Evolutionary conservation across 2,113 vertebrate genomes (phyloP).

Genomic region (Pica pica): DNA sequence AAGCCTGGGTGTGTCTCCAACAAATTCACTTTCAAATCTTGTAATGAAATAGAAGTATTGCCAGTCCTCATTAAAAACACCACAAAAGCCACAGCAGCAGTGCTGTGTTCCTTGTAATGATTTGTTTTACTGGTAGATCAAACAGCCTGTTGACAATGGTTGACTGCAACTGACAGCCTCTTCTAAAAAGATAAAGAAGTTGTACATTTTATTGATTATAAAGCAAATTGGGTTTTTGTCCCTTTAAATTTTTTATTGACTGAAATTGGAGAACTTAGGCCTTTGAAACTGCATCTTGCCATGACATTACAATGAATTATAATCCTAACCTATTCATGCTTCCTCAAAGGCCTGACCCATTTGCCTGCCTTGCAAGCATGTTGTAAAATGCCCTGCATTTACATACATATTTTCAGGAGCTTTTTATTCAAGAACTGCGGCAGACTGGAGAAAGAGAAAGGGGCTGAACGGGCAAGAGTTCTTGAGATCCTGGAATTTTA

Average conservation of each 20-base stretch:
- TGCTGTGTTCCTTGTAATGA: neutral
- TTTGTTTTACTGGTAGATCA: slow-evolving; percentile 63
- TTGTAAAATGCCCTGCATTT: slow-evolving; percentile 24
- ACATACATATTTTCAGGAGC: slow-evolving; percentile 3
- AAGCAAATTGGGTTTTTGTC: slow-evolving; percentile 43
- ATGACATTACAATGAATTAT: slow-evolving; percentile 54
- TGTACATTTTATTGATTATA: slow-evolving; percentile 54
- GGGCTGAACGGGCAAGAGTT: neutral
- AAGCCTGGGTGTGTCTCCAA: neutral
- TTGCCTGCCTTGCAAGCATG: neutral
- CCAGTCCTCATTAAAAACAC: slow-evolving; percentile 27
- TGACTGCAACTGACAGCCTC: slow-evolving; percentile 33
- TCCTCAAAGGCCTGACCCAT: slow-evolving; percentile 30
- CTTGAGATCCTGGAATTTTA: neutral
- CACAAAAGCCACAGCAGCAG: neutral
- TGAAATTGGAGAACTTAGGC: slow-evolving; percentile 15
- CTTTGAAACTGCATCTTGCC: slow-evolving; percentile 39
- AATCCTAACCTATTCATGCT: slow-evolving; percentile 33
- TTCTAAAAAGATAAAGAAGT: slow-evolving; percentile 56
- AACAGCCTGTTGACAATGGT: slow-evolving; percentile 59
- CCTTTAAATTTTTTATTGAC: slow-evolving; percentile 61
- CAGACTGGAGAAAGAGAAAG: neutral
- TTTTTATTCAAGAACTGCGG: neutral
- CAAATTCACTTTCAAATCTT: slow-evolving; percentile 13
- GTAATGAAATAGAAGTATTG: neutral